Percentiles rank a stretch among this genome's conserved stretches.
Evolutionary conservation across 2,888 invertebrate genomes (phyloP).

Genomic region (Gasteruption jaculator): DNA sequence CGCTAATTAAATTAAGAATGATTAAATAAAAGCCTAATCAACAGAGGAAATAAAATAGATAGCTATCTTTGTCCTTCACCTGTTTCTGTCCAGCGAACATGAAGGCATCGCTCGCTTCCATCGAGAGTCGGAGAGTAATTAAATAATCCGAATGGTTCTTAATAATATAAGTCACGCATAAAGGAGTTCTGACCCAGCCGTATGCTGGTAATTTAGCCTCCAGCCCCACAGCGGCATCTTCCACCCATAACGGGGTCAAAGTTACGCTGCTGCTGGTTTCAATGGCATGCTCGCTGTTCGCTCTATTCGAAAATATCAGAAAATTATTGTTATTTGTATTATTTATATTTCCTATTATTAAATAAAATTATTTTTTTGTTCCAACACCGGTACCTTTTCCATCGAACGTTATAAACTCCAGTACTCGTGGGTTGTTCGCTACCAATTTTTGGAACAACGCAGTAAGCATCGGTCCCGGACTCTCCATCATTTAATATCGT

Average conservation of each 20-base stretch:
- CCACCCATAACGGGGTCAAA: constrained; percentile 57
- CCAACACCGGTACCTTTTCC: constrained; percentile 53
- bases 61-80: constrained; percentile 49
- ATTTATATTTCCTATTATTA: too few relatives aligned
- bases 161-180: constrained; percentile 67
- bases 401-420: constrained; percentile 56
- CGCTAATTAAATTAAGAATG: neutral
- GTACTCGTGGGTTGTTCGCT: constrained; percentile 53
- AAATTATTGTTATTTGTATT: constrained; percentile 1
- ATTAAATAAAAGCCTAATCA: constrained; percentile 1
- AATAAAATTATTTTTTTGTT: constrained; percentile 4
- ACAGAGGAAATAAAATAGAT: constrained; percentile 4
- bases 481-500: constrained; percentile 52
- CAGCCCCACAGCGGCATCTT: constrained; percentile 61
- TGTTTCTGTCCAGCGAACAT: constrained; percentile 95
- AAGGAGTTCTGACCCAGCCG: constrained; percentile 68
- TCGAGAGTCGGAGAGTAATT: constrained; percentile 67
- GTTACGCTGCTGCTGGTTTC: constrained; percentile 56
- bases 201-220: constrained; percentile 67
- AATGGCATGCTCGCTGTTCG: constrained; percentile 34
- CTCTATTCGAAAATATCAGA: constrained; percentile 26
- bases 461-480: constrained; percentile 55
- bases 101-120: constrained; percentile 85
- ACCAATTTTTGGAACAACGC: constrained; percentile 48
- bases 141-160: constrained; percentile 69